Evolutionary conservation across 1,140 invertebrate species (phyloP), one percentile per base, ranked within the genome.

Genomic region (Bactericera cockerelli): DNA sequence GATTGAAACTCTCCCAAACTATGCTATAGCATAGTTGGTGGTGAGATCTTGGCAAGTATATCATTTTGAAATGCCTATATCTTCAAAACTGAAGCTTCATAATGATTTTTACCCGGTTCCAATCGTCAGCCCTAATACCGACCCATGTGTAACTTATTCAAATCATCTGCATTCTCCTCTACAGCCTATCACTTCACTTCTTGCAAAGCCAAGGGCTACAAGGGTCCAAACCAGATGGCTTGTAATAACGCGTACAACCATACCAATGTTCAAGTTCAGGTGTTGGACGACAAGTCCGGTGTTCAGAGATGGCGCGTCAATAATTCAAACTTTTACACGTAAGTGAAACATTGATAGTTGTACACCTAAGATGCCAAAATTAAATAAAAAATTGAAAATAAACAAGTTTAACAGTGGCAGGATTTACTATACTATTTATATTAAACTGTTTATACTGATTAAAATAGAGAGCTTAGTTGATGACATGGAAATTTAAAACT

Each of bases 251-350:
- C 79, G 1, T 86, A 91, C 67, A 75, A 75, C 58, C 81, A 82
- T 55, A 81, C 81, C 0, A 71, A 77, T n/a, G 66, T 78, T 0
- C 70, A 74, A 58, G 77, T 87, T 0, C 70, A 74, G 2, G 79
- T 86, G 1, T 63, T 81, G 13, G 71, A 76, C 31, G 70, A 75
- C 59, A 73, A 75, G 57, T 69, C 75, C 54, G 88, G 88, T 1
- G 75, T 89, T 60, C 89, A 92, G 68, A 77, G 81, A 61, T 93
- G 89, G 88, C 81, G 76, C 21, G 84, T 84, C 8, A 87, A 87
- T 0, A 74, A 77, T 14, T 81, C 83, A 61, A 83, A 82, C 22
- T 76, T 82, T 63, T 93, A 92, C 66, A 91, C 87, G 88, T 91
- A 72, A 83, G 83, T 78, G 14, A 19, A 16, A 31, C 13, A n/a